A percentile compares a stretch with the other conserved stretches of the same genome.
Conservation (phyloP, 2,888 invertebrate species). For the Troides aeacus region DNA sequence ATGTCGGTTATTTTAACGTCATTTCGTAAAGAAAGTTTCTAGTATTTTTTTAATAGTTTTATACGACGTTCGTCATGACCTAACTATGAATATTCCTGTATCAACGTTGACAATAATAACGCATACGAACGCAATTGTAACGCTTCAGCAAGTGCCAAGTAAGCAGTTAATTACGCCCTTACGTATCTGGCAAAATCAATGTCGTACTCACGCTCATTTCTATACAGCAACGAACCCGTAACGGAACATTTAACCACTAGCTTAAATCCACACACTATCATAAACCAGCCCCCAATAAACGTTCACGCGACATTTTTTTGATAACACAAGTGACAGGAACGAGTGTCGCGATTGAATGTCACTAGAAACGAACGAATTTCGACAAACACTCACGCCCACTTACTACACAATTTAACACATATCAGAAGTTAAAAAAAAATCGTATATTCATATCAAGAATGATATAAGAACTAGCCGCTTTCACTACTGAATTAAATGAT, state of each 20-base stretch:
- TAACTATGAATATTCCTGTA: too few relatives aligned
- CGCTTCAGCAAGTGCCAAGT: conserved; percentile 15
- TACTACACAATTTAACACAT: not conserved
- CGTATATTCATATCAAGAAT: not conserved
- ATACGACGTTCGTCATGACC: too few relatives aligned
- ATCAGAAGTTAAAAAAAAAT: conserved; percentile 16
- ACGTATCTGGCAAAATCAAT: conserved; percentile 11
- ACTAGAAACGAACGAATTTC: conserved; percentile 40
- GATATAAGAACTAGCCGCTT: conserved; percentile 14
- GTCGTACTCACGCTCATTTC: conserved; percentile 67
- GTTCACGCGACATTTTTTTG: conserved; percentile 37
- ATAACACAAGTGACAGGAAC: conserved; percentile 31
- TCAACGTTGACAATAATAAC: not conserved
- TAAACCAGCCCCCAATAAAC: conserved; percentile 35
- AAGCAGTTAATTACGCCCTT: conserved; percentile 13
- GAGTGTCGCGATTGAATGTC: conserved; percentile 35
- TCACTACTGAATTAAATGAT: conserved; percentile 44
- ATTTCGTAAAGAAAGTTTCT: too few relatives aligned
- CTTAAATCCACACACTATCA: conserved; percentile 42
- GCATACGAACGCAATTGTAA: conserved; percentile 5
- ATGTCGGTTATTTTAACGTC: too few relatives aligned
- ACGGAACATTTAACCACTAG: conserved; percentile 48
- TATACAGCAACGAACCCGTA: conserved; percentile 31
- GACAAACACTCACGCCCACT: conserved; percentile 18
- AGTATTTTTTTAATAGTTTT: too few relatives aligned